Base-by-base conservation (phyloP, 2,797 vertebrate genomes). In the Melanotaenia trifasciata region DNA sequence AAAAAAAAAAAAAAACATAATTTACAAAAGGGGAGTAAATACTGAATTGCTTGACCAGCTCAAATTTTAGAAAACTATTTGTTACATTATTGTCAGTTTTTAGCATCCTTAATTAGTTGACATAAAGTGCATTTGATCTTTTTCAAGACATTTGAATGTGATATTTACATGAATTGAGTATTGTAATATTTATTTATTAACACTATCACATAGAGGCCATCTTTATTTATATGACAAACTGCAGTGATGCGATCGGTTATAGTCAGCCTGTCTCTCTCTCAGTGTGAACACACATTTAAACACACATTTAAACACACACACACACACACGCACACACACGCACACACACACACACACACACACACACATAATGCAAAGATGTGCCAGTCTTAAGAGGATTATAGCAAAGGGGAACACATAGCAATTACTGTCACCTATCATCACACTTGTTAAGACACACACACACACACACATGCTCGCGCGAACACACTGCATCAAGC, bases 371-470 rank as follows among this genome's bases (percentile, higher is more conserved):
- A 40, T 75, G 54, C 63, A 73, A 59, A 64, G 30, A 81, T 59
- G 35, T 77, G 60, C 10, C 59, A 57, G 33, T 81, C 64, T 62
- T 88, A 92, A 89, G 87, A 91, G 87, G 94, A 93, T 95, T 94
- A 94, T 78, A 74, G 54, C 62, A 79, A 76, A 83, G 43, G 32
- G 24, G 79, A 77, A 78, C 67, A 83, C 84, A 89, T 71, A 87
- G 80, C 77, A 78, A 80, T 84, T 88, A 84, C 64, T 85, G 66
- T 84, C 83, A 84, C 82, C 75, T 63, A 67, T 83, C 62, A 74
- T 87, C 61, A 76, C 43, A 75, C 59, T 20, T 63, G 22, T 60
- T 22, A 71, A 50, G 76, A 24, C 16, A 30, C 3, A 62, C 72
- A 51, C 60, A 50, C 64, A 64, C 43, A 69, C 28, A 65, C n/a